A percentile compares a stretch with the other conserved stretches of the same genome.
Conservation (phyloP, 2,797 vertebrate species). For the Platalea minor region DNA sequence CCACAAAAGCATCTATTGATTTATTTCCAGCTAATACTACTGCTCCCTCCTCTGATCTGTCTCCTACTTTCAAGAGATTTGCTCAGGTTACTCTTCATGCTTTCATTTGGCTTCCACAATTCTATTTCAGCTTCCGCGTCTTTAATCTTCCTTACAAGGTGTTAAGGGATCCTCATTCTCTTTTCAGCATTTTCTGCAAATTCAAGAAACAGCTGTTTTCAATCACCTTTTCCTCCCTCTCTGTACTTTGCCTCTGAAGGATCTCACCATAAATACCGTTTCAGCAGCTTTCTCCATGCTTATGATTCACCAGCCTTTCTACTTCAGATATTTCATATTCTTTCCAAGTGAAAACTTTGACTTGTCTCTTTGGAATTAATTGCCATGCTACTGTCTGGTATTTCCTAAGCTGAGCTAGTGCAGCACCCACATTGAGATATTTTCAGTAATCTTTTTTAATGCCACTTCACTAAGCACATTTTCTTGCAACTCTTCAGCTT, state of each 20-base stretch:
- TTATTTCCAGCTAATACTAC: background rate
- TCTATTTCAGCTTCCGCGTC: background rate
- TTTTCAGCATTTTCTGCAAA: background rate
- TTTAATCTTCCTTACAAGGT: background rate
- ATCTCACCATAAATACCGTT: background rate
- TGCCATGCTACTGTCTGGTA: background rate
- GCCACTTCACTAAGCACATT: conserved; percentile 3
- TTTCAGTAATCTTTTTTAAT: conserved; percentile 12
- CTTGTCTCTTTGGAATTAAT: background rate
- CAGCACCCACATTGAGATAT: conserved; percentile 27
- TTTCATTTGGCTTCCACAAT: background rate
- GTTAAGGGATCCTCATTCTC: background rate
- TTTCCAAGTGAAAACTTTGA: background rate
- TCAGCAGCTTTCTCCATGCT: background rate
- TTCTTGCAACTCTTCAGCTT: background rate
- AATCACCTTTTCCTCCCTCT: background rate
- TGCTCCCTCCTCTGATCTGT: background rate
- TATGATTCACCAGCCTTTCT: conserved; percentile 35
- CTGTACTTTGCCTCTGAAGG: background rate
- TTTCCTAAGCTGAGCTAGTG: background rate
- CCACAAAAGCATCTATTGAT: background rate
- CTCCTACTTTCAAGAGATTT: background rate
- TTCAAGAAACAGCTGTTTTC: background rate
- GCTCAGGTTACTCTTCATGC: background rate
- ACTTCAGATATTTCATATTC: background rate